Evolutionary conservation across 2,888 invertebrate species (phyloP), one percentile per base, ranked within the genome.

Genomic region (Spilarctia lutea): DNA sequence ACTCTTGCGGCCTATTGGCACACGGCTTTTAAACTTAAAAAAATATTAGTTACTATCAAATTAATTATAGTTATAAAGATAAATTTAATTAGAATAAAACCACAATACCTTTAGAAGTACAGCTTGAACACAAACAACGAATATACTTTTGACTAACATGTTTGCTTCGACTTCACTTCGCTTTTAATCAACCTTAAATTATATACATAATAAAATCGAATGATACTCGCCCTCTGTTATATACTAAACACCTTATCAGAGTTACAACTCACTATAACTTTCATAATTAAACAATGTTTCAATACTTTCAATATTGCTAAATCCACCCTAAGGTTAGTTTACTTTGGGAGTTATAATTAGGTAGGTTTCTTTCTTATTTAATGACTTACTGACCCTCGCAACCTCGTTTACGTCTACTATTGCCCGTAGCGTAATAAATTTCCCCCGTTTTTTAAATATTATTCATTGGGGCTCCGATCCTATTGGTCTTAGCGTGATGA

Each of bases 181-280:
- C 45, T 45, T 45, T 45, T 45, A 45, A 16, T 3, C 45, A 45
- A 45, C 42, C 70, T 60, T 69, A 33, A 30, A 68, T 65, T 39
- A 70, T 3, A 63, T 65, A 52, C 39, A 45, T 72, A 70, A n/a
- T 73, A 73, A 63, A 42, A 6, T 48, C 45, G 27, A 60, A 71
- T 30, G 65, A 39, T 35, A 35, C 13, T 63, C 30, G 65, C 52
- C 39, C 67, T 72, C 75, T 56, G 30, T 78, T 85, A 71, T 84
- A 85, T 84, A 84, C 66, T n/a, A 71, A 60, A 20, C 16, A 30
- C 30, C 75, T 83, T 84, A 84, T 83, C 85, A 73, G 70, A 66
- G 65, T 20, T 82, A 75, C 73, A 74, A 82, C 67, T 75, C 72
- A 79, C 68, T 72, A 35, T 73, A 72, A 24, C 73, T 81, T 85